Evolutionary conservation across 2,113 vertebrate species (phyloP).

Genomic region (Oncorhynchus kisutch): DNA sequence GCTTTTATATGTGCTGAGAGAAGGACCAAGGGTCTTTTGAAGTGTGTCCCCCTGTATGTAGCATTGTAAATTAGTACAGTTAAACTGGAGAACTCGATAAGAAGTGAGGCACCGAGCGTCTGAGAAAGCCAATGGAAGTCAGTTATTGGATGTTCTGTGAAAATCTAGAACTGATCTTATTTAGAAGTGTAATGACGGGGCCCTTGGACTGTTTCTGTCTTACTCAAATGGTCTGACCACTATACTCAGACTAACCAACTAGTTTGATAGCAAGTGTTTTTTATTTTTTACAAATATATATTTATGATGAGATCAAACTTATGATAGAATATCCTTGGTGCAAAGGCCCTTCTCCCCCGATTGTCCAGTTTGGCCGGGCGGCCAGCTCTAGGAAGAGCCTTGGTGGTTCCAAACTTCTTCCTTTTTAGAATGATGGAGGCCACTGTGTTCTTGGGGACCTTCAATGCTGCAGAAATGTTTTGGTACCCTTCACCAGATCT

Average conservation of each 20-base stretch:
- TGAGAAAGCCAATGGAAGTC: background rate
- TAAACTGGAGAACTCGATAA: background rate
- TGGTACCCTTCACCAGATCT: too few relatives aligned
- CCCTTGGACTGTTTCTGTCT: conserved; percentile 10
- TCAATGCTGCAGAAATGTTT: too few relatives aligned
- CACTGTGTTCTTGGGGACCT: too few relatives aligned
- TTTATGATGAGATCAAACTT: background rate
- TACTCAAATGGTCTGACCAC: background rate
- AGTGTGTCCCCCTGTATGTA: conserved; percentile 18
- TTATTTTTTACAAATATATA: background rate
- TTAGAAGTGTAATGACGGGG: background rate
- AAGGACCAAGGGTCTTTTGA: background rate
- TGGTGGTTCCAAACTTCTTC: too few relatives aligned
- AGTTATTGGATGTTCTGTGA: background rate
- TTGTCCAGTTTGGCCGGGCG: too few relatives aligned
- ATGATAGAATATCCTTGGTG: conserved; percentile 12
- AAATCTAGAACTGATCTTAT: background rate
- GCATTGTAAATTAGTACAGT: conserved; percentile 3
- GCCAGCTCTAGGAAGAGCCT: too few relatives aligned
- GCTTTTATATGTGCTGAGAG: too few relatives aligned
- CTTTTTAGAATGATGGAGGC: too few relatives aligned
- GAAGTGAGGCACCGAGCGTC: conserved; percentile 4
- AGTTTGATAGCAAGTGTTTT: background rate
- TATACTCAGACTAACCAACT: conserved; percentile 6
- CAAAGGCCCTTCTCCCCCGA: background rate